Evolutionary conservation across 2,797 vertebrate species (phyloP), one percentile per base, ranked within the genome.

Genomic region (Micromesistius poutassou): DNA sequence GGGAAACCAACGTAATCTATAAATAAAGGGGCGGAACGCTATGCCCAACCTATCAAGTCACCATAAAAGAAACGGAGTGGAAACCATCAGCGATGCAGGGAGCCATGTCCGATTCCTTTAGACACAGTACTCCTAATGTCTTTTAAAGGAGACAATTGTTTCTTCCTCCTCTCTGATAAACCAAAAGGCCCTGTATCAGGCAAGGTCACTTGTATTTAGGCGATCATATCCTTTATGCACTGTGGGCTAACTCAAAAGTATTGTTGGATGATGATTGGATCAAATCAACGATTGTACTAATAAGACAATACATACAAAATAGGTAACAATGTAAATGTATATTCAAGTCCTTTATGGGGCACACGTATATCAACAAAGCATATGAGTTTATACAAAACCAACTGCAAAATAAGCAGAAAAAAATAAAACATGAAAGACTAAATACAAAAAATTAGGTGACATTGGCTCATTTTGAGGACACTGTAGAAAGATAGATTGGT

Each of bases 71-170:
- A 92, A 93, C 89, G 87, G 87, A 93, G 91, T 92, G 88, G 87
- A 92, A 90, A 87, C 88, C 91, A 93, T 93, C 88, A 92, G 87
- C 88, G 90, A 91, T 79, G 90, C 90, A 89, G 87, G 84, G 87
- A 91, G 85, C 87, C 90, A 86, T 92, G 91, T 88, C 89, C 84
- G 86, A 88, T 90, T 89, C 86, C 83, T 90, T 91, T 88, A 89
- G 86, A 88, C 78, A 83, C 81, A 86, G 86, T 80, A 84, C 75
- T 84, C 85, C 88, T 90, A 85, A 91, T 90, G 89, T 90, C 89
- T 89, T 87, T 88, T 85, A 90, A 89, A 90, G 87, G 90, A 91
- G 91, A 92, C 92, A 92, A 92, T 93, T 91, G 92, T 93, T 87
- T 92, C 22, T n/a, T 62, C 22, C n/a, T 62, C 22, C 68, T 31